Conservation (phyloP, 2,888 invertebrate species). For the Parnassius mnemosyne region DNA sequence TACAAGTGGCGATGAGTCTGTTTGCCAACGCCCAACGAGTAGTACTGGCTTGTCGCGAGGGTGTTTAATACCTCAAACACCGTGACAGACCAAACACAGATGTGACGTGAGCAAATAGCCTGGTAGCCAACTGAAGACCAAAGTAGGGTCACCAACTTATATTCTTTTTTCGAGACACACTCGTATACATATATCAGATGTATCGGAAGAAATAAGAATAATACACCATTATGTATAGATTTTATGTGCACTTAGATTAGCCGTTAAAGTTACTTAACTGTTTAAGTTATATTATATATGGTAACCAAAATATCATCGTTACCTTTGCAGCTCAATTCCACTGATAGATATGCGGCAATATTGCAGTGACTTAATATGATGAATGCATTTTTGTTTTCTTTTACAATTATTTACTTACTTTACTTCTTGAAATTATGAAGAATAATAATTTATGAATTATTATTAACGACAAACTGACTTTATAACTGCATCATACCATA, state of each 20-base stretch:
- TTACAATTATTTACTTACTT: too few species aligned
- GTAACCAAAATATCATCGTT: too few species aligned
- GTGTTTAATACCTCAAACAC: slow-evolving; percentile 65
- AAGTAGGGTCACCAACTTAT: slow-evolving; percentile 1
- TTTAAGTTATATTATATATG: neutral
- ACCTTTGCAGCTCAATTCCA: too few species aligned
- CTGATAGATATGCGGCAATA: too few species aligned
- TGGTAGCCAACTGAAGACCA: slow-evolving; percentile 28
- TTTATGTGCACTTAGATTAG: too few species aligned
- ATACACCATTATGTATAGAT: too few species aligned
- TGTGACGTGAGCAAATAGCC: slow-evolving; percentile 66
- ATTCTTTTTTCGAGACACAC: neutral
- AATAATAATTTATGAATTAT: too few species aligned
- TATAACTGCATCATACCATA: too few species aligned
- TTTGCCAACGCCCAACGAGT: slow-evolving; percentile 42
- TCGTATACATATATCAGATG: neutral
- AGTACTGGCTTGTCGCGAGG: slow-evolving; percentile 37
- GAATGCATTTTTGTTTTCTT: too few species aligned
- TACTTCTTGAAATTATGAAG: too few species aligned
- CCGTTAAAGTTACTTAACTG: neutral
- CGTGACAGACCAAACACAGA: slow-evolving; percentile 75
- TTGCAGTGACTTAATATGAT: too few species aligned
- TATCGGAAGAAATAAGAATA: neutral
- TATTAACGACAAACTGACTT: too few species aligned
- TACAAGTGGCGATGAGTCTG: slow-evolving; percentile 42